These are phyloP conservation scores for Saguinus midas DNA, from an alignment of 2,113 vertebrate genomes.

Conservation along the genomic window DNA sequence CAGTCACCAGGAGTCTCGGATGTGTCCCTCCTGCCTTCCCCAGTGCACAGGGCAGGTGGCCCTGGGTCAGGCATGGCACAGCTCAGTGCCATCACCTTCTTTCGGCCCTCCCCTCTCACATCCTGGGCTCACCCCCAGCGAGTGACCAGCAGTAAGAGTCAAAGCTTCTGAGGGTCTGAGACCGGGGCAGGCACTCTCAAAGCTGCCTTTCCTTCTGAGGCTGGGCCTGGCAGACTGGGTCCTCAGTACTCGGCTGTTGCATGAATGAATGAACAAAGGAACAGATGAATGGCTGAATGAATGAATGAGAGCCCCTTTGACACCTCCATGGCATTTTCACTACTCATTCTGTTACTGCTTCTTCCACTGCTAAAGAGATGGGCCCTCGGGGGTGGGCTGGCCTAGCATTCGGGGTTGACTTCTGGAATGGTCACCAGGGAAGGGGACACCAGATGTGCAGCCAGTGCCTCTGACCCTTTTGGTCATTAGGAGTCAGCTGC, in stretches of 20 bases:
- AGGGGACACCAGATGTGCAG: accelerated
- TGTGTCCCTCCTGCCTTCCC: not conserved
- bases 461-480: not conserved
- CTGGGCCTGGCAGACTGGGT: not conserved
- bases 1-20: not conserved
- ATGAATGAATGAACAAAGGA: not conserved
- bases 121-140: not conserved
- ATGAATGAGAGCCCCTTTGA: not conserved
- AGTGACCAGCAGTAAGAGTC: not conserved
- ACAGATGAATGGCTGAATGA: not conserved
- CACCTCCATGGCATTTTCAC: not conserved
- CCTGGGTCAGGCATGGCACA: not conserved
- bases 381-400: not conserved
- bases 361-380: not conserved
- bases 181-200: not conserved
- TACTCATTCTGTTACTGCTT: accelerated
- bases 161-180: not conserved
- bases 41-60: not conserved
- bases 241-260: not conserved
- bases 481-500: not conserved
- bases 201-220: accelerated
- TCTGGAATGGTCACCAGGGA: not conserved
- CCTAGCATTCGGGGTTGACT: too few species aligned
- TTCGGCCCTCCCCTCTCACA: not conserved
- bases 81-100: not conserved